Evolutionary conservation across 2,113 vertebrate species (phyloP).

Genomic region (Oryzias melastigma): DNA sequence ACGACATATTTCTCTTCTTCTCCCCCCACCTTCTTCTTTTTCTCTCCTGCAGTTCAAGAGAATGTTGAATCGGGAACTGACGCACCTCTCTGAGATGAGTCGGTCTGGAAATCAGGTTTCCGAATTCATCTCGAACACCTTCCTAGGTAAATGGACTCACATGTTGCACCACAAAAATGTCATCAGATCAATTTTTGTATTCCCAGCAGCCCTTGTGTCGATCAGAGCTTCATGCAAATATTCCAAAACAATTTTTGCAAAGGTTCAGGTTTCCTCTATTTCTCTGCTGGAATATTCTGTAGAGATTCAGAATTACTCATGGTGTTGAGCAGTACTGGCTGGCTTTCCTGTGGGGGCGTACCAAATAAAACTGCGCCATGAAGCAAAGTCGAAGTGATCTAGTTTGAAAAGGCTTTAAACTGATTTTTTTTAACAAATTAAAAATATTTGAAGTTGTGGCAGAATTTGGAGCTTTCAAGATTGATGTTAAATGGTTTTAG

Average conservation of each 20-base stretch:
- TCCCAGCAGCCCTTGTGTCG: neutral
- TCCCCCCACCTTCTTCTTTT: slow-evolving; percentile 4
- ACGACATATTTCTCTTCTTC: slow-evolving; percentile 24
- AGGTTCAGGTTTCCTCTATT: neutral
- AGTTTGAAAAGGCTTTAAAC: slow-evolving; percentile 2
- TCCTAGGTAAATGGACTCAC: slow-evolving; percentile 80
- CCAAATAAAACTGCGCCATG: slow-evolving; percentile 66
- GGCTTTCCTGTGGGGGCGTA: slow-evolving; percentile 64
- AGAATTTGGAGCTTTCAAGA: neutral
- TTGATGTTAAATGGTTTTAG: too few relatives aligned
- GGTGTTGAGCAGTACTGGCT: slow-evolving; percentile 32
- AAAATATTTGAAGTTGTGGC: neutral
- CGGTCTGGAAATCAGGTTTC: slow-evolving; percentile 96
- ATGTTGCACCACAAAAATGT: neutral
- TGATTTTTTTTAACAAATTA: neutral
- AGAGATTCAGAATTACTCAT: slow-evolving; percentile 7
- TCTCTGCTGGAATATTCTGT: slow-evolving; percentile 20
- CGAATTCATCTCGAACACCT: slow-evolving; percentile 93
- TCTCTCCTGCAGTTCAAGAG: slow-evolving; percentile 86
- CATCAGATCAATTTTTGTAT: neutral
- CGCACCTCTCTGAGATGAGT: slow-evolving; percentile 93
- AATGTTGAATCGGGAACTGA: slow-evolving; percentile 95
- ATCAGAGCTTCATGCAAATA: neutral
- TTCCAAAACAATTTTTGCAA: neutral
- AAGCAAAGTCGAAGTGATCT: slow-evolving; percentile 13